These are phyloP conservation scores for Oriolus oriolus DNA, from an alignment of 2,113 vertebrate genomes.

Conservation along the genomic window DNA sequence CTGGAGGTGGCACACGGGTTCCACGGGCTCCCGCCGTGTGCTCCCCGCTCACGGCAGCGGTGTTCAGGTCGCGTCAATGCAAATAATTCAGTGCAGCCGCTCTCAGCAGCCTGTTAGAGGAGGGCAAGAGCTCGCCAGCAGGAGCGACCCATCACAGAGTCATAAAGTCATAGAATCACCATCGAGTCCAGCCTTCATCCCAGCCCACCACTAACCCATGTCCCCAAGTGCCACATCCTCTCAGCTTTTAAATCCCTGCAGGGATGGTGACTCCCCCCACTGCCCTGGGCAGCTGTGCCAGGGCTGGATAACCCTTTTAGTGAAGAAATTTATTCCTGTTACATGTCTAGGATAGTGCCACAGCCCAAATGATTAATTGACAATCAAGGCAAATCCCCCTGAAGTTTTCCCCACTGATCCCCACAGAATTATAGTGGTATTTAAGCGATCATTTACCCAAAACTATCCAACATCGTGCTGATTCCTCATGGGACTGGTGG, in stretches of 20 bases:
- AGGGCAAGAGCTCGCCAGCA: not conserved
- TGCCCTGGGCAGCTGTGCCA: not conserved
- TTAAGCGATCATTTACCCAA: not conserved
- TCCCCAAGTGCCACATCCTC: not conserved
- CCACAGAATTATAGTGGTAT: accelerated
- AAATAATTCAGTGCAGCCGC: accelerated
- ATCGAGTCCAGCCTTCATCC: not conserved
- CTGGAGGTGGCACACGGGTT: not conserved
- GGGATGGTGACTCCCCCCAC: not conserved
- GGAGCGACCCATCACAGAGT: not conserved
- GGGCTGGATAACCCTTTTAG: not conserved
- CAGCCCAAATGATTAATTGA: not conserved
- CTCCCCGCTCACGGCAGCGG: accelerated
- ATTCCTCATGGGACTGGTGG: not conserved
- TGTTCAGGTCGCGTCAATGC: accelerated
- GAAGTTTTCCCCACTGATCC: not conserved
- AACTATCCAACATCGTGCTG: accelerated
- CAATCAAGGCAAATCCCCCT: not conserved
- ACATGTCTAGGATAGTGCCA: no score
- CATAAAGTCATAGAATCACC: not conserved
- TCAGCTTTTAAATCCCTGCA: not conserved
- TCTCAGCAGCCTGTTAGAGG: not conserved
- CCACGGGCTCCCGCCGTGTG: not conserved
- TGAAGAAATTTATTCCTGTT: not conserved
- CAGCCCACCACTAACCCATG: not conserved